These are phyloP conservation scores for Plagodis dolabraria DNA, from an alignment of 2,888 invertebrate species.

Conservation along the genomic window DNA sequence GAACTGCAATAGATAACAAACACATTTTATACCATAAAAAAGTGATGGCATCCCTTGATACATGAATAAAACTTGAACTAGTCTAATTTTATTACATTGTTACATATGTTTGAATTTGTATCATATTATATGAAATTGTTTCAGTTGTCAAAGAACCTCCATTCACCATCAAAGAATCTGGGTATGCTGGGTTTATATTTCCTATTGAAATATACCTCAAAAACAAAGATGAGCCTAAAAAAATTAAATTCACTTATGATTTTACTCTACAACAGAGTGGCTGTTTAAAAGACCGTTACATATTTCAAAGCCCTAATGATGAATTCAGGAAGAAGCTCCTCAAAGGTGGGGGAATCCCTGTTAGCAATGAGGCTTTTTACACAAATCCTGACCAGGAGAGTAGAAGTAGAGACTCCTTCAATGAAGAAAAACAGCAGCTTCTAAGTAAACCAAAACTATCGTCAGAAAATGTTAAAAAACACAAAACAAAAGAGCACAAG, in stretches of 20 bases:
- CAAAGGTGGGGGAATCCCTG: constrained; percentile 91
- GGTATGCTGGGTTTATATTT: constrained; percentile 96
- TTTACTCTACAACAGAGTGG: constrained; percentile 91
- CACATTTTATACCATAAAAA: too few relatives aligned
- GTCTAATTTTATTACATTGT: too few relatives aligned
- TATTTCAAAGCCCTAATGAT: constrained; percentile 93
- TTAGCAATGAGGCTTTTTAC: constrained; percentile 74
- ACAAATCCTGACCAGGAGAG: constrained; percentile 82
- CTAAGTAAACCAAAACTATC: constrained; percentile 89
- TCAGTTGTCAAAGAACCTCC: constrained; percentile 96
- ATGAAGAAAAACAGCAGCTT: constrained; percentile 85
- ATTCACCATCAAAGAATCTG: constrained; percentile 95
- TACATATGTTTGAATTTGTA: too few relatives aligned
- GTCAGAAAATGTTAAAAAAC: constrained; percentile 84
- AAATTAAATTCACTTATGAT: constrained; percentile 93
- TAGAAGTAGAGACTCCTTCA: constrained; percentile 83
- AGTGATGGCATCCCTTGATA: too few relatives aligned
- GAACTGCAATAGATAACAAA: too few relatives aligned
- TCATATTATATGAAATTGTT: constrained; percentile 52
- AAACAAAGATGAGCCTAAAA: constrained; percentile 96
- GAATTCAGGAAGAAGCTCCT: constrained; percentile 95
- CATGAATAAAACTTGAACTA: too few relatives aligned
- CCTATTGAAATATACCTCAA: constrained; percentile 95
- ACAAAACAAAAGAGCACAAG: constrained; percentile 84
- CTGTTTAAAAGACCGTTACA: constrained; percentile 91